A percentile compares a stretch with the other conserved stretches of the same genome.
Conservation (phyloP, 2,888 invertebrate genomes). For the Ornithoptera alexandrae region DNA sequence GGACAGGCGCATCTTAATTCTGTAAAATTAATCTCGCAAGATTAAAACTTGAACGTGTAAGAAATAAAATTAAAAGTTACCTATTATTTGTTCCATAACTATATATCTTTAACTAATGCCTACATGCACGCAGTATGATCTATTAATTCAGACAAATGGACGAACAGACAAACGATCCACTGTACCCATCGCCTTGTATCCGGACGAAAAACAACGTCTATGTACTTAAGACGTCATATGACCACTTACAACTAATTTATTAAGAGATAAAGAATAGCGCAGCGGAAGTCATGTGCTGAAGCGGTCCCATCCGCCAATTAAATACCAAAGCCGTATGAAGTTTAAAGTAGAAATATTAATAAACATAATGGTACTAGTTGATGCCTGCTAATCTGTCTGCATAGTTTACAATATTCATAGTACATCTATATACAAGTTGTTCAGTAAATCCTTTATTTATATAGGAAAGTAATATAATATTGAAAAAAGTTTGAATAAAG, state of each 20-base stretch:
- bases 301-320: slow-evolving; percentile 18
- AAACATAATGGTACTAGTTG: background rate
- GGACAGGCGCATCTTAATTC: too few species aligned
- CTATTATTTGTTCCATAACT: background rate
- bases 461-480: too few species aligned
- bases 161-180: slow-evolving; percentile 33
- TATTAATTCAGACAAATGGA: slow-evolving; percentile 37
- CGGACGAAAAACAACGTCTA: slow-evolving; percentile 36
- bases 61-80: background rate
- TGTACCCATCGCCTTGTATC: slow-evolving; percentile 30
- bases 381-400: background rate
- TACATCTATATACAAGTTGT: too few species aligned
- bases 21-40: too few species aligned
- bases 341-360: background rate
- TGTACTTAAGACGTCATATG: slow-evolving; percentile 38
- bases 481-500: too few species aligned
- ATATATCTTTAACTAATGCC: background rate
- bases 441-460: too few species aligned
- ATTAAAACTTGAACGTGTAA: background rate
- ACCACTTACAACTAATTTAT: slow-evolving; percentile 42
- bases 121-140: slow-evolving; percentile 1
- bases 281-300: slow-evolving; percentile 26
- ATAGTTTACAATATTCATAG: too few species aligned
- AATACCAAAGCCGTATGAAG: background rate
- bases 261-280: slow-evolving; percentile 37